Evolutionary conservation across 2,888 invertebrate genomes (phyloP).

Genomic region (Machimus rusticus): DNA sequence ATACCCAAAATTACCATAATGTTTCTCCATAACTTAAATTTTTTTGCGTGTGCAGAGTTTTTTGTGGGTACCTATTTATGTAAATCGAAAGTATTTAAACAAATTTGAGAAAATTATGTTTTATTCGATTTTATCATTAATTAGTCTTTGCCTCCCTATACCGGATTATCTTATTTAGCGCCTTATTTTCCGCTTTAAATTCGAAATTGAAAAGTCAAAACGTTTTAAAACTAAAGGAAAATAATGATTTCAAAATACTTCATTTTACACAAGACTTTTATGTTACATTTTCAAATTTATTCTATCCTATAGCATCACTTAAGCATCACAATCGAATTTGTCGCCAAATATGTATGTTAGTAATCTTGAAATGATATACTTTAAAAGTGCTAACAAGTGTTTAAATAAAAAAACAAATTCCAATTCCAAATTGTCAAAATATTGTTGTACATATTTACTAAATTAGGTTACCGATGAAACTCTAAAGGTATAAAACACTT

Average conservation of each 20-base stretch:
- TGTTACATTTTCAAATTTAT: background rate
- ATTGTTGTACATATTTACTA: too few species aligned
- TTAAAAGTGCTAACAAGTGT: too few species aligned
- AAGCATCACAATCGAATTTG: too few species aligned
- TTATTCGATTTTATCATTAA: background rate
- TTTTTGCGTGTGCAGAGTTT: background rate
- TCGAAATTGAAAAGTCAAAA: background rate
- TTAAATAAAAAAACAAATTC: too few species aligned
- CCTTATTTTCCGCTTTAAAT: background rate
- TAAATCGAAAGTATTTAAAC: background rate
- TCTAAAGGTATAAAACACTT: too few species aligned
- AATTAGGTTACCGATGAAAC: too few species aligned
- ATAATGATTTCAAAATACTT: background rate
- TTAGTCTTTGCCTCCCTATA: background rate
- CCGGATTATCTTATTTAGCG: background rate
- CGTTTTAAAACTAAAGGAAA: background rate
- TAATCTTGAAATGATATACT: too few species aligned
- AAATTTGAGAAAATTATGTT: background rate
- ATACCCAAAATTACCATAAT: constrained; percentile 22
- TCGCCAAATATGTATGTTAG: too few species aligned
- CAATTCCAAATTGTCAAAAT: too few species aligned
- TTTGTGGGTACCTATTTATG: background rate
- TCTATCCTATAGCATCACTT: too few species aligned
- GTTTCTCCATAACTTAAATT: background rate
- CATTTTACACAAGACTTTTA: background rate